Percentiles rank a stretch among this genome's conserved stretches.
These are phyloP conservation scores for Dreissena polymorpha DNA, from an alignment of 1,140 invertebrate species.

Conservation along the genomic window DNA sequence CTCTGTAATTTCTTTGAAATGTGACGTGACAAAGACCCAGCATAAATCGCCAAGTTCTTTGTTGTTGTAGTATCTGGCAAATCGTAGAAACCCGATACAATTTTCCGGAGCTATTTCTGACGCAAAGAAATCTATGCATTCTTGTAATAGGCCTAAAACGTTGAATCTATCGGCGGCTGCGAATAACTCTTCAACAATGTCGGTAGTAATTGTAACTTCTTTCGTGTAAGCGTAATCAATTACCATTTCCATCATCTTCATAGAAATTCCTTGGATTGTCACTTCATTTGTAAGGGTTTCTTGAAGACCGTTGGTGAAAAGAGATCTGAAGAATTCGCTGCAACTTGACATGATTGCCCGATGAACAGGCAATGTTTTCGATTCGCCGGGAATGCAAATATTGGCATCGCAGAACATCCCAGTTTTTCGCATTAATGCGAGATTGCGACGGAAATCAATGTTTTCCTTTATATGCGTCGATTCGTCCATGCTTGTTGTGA, in stretches of 20 bases:
- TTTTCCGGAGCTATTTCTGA: constrained; percentile 85
- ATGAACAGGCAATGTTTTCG: constrained; percentile 87
- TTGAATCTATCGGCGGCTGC: constrained; percentile 85
- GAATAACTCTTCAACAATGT: constrained; percentile 89
- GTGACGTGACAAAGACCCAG: constrained; percentile 78
- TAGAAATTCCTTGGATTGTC: constrained; percentile 86
- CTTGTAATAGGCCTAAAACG: constrained; percentile 87
- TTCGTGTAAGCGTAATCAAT: constrained; percentile 91
- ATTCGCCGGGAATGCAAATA: constrained; percentile 87
- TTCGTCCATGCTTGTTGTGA: constrained; percentile 16
- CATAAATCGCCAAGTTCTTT: constrained; percentile 85
- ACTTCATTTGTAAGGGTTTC: constrained; percentile 84
- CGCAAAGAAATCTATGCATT: constrained; percentile 87
- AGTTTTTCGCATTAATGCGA: constrained; percentile 88
- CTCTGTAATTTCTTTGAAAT: constrained; percentile 86
- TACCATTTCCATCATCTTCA: constrained; percentile 86
- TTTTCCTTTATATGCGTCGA: constrained; percentile 30
- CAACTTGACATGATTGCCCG: constrained; percentile 91
- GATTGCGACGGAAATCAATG: constrained; percentile 62
- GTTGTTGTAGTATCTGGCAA: constrained; percentile 88
- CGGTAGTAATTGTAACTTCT: constrained; percentile 85
- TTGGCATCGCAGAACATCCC: constrained; percentile 91
- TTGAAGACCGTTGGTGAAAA: constrained; percentile 89
- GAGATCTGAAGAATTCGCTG: constrained; percentile 90
- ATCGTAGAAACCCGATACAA: constrained; percentile 89